A percentile compares a stretch with the other conserved stretches of the same genome.
Conservation (phyloP, 2,888 invertebrate species). For the Eustalomyia histrio region DNA sequence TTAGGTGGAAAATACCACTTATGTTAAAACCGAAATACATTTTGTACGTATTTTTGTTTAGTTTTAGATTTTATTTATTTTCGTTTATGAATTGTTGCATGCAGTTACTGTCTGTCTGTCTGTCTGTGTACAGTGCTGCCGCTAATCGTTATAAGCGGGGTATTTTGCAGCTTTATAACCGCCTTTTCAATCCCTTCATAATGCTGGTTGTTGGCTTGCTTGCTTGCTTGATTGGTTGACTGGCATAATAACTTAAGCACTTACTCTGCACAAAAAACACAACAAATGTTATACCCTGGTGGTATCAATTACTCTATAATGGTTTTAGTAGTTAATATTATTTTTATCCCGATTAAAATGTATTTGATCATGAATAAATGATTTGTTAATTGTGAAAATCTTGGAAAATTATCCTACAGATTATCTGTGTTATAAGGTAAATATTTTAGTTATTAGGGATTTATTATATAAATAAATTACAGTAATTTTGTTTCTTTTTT, state of each 20-base stretch:
- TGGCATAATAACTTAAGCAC: constrained; percentile 57
- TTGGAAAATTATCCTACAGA: constrained; percentile 11
- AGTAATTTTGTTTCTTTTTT: no score
- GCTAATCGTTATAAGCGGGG: constrained; percentile 61
- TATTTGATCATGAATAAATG: constrained; percentile 40
- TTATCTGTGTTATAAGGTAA: neutral
- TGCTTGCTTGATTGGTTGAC: constrained; percentile 1
- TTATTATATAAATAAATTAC: no score
- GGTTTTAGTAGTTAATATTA: constrained; percentile 55
- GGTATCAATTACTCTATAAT: constrained; percentile 60
- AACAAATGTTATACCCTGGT: constrained; percentile 43
- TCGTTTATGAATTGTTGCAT: constrained; percentile 11
- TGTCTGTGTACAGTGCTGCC: constrained; percentile 53
- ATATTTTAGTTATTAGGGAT: neutral
- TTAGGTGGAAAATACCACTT: constrained; percentile 28
- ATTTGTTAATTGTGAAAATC: neutral
- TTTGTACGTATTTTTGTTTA: neutral
- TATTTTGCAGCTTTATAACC: constrained; percentile 63
- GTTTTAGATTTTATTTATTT: constrained; percentile 9
- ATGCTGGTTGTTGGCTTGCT: neutral
- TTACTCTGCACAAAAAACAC: constrained; percentile 20
- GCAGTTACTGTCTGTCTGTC: no score
- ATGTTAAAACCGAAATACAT: neutral
- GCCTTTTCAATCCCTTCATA: constrained; percentile 61
- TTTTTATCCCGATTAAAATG: constrained; percentile 52